Conservation (phyloP, 2,797 vertebrate genomes). For the Enteromius viviparus region DNA sequence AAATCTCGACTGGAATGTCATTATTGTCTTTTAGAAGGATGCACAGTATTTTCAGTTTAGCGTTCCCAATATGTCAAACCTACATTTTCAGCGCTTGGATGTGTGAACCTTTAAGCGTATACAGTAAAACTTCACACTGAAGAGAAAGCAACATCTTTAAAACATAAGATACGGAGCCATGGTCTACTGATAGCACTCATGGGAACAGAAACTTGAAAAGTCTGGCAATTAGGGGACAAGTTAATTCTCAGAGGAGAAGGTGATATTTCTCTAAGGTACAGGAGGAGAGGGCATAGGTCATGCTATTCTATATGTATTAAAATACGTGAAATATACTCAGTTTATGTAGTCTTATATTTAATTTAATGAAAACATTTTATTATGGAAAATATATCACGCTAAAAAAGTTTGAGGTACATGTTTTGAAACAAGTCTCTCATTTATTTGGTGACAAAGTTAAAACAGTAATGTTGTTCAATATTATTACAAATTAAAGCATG, state of each 20-base stretch:
- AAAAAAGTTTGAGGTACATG: neutral
- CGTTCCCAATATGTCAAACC: slow-evolving; percentile 19
- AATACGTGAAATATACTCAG: neutral
- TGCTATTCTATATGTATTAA: neutral
- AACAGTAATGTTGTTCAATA: neutral
- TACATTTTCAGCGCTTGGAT: slow-evolving; percentile 1
- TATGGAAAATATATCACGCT: neutral
- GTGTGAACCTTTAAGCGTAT: neutral
- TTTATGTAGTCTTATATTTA: neutral
- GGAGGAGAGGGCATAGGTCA: neutral
- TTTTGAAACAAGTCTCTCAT: neutral
- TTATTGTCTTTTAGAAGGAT: neutral
- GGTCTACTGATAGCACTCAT: neutral
- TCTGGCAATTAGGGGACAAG: slow-evolving; percentile 7
- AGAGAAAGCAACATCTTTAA: slow-evolving; percentile 7
- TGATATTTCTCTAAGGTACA: slow-evolving; percentile 9
- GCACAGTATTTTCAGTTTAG: neutral
- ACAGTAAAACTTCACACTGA: neutral
- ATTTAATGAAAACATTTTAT: neutral
- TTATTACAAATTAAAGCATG: neutral
- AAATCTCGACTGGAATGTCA: neutral
- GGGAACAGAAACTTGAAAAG: neutral
- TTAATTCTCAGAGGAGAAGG: slow-evolving; percentile 24
- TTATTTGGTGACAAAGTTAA: neutral
- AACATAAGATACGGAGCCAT: slow-evolving; percentile 1